Evolutionary conservation across 2,113 vertebrate genomes (phyloP), one percentile per base, ranked within the genome.

Genomic region (Trochalopteron elliotii): DNA sequence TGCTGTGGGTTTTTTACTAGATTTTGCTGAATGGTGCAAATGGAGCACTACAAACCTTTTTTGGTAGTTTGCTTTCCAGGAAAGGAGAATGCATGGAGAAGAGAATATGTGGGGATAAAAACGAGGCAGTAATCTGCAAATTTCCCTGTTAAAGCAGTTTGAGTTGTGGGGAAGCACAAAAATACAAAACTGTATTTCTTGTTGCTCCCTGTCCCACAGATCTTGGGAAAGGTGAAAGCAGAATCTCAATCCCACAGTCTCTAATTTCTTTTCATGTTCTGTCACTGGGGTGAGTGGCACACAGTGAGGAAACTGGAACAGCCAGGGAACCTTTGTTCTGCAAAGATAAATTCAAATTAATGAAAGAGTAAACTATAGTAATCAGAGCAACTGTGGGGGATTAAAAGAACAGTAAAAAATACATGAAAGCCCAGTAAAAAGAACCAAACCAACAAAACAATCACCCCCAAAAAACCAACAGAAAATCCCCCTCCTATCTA

Each of bases 11-110:
- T 82, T 94, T 94, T 89, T 53, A 74, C 49, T 75, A 76, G 60
- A 50, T 86, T 83, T 76, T 94, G 63, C 78, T 65, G 81, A 96
- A 87, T 91, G 85, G 55, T 83, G 75, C 49, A 87, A 93, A 97
- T 94, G 64, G 78, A 56, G 79, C 74, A 63, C 55, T 80, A 47
- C 78, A 84, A 81, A 56, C 45, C 24, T 50, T 71, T 76, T 74
- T 55, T 45, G 21, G 35, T 76, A 28, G 33, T 83, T 70, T 57
- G 11, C 25, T 49, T 49, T 94, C 80, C 83, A 80, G 44, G 68
- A 76, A 76, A 69, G 63, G 82, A 90, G 45, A 82, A 57, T 35
- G 16, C 61, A 28, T 4, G 3, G 10, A 92, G 24, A 35, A 77
- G 25, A 71, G 69, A 71, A 42, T 63, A 55, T 12, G 9, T 52